Conservation (phyloP, 2,888 invertebrate species). For the Tipula vernalis region DNA sequence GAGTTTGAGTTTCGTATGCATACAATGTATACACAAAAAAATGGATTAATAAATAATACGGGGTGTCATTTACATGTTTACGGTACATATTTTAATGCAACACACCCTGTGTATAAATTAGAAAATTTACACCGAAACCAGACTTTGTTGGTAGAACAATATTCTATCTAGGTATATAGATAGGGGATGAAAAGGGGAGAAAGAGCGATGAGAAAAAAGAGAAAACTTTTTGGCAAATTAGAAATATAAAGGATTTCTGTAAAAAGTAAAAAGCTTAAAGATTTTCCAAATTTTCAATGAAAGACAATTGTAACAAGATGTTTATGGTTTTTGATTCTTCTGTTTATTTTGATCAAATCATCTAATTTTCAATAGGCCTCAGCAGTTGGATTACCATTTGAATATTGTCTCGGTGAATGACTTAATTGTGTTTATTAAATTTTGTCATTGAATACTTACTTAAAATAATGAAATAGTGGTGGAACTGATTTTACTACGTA, state of each 20-base stretch:
- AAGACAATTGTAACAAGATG: no score
- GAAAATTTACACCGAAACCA: background rate
- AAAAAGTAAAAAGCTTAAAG: background rate
- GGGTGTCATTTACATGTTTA: background rate
- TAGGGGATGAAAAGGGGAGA: background rate
- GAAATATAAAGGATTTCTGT: background rate
- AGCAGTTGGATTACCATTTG: no score
- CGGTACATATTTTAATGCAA: background rate
- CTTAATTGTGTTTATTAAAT: no score
- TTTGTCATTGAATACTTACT: no score
- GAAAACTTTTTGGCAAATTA: background rate
- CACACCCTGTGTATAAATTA: background rate
- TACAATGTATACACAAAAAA: background rate
- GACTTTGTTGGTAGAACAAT: background rate
- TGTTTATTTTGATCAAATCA: no score
- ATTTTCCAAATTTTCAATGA: background rate
- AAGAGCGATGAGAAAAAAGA: background rate
- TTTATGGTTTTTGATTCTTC: no score
- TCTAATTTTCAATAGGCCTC: no score
- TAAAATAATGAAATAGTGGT: no score
- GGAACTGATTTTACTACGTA: no score
- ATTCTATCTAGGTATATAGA: background rate
- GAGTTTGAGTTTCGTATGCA: background rate
- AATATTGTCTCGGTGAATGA: no score
- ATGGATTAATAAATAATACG: background rate